phyloP scores from a whole-genome alignment of 2,113 vertebrate genomes.

The Butorides virescens region DNA sequence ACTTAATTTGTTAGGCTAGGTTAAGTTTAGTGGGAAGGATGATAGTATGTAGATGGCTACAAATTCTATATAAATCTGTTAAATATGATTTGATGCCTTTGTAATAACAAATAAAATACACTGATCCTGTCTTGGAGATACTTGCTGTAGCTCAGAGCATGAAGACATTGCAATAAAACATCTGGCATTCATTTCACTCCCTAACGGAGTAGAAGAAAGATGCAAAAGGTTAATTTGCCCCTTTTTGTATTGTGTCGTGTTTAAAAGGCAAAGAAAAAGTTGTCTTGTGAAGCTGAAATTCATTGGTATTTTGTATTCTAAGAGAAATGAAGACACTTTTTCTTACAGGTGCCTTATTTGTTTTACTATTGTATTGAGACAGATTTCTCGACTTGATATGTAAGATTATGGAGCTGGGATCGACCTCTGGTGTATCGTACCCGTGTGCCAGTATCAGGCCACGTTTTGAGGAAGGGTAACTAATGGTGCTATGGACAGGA shows the following conservation, averaged over 20 bases:
- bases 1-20: constrained; percentile 44
- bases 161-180: constrained; percentile 70
- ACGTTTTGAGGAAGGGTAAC: neutral
- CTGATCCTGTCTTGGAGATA: constrained; percentile 6
- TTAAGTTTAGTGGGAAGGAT: constrained; percentile 23
- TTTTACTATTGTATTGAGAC: neutral
- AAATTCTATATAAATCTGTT: constrained; percentile 56
- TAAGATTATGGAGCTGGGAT: neutral
- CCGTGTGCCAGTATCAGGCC: accelerated
- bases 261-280: neutral
- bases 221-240: constrained; percentile 68
- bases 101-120: constrained; percentile 58
- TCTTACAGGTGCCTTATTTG: neutral
- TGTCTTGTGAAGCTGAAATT: neutral
- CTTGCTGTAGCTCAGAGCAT: constrained; percentile 19
- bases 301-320: neutral
- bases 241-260: constrained; percentile 50
- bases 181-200: constrained; percentile 74
- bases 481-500: neutral
- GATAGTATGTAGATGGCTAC: constrained; percentile 22
- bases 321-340: neutral
- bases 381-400: accelerated
- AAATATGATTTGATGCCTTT: constrained; percentile 47
- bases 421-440: neutral
- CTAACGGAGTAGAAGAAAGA: constrained; percentile 38